Evolutionary conservation across 1,140 invertebrate species (phyloP).

Genomic region (Drosophila virilis): DNA sequence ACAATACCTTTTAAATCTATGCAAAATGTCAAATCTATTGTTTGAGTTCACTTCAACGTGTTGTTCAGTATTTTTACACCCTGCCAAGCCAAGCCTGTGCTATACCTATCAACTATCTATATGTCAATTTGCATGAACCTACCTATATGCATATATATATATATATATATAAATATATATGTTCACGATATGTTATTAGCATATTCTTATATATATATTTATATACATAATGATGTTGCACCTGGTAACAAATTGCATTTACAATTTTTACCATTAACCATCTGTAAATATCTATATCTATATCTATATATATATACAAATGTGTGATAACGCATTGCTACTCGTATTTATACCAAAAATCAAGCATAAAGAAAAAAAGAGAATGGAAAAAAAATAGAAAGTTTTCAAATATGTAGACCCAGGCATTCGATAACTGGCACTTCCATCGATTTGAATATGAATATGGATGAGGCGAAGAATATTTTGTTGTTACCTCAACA

Average conservation of each 20-base stretch:
- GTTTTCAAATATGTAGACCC: slow-evolving; percentile 9
- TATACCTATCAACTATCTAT: slow-evolving; percentile 15
- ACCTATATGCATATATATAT: not conserved
- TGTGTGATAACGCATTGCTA: slow-evolving; percentile 39
- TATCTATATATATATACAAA: slow-evolving; percentile 17
- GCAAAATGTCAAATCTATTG: slow-evolving; percentile 24
- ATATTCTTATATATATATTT: not conserved
- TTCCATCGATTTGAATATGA: slow-evolving; percentile 6
- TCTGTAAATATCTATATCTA: slow-evolving; percentile 31
- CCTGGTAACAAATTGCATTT: slow-evolving; percentile 40
- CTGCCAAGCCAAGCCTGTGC: slow-evolving; percentile 1
- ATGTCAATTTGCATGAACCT: slow-evolving; percentile 33
- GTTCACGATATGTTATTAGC: not conserved
- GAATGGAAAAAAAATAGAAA: slow-evolving; percentile 16
- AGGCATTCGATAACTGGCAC: slow-evolving; percentile 7
- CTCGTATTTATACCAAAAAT: slow-evolving; percentile 24
- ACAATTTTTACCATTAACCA: slow-evolving; percentile 22
- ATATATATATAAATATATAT: not conserved
- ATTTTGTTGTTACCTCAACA: slow-evolving; percentile 22
- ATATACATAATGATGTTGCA: slow-evolving; percentile 26
- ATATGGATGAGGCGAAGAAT: not conserved
- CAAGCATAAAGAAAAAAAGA: slow-evolving; percentile 5
- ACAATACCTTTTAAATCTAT: slow-evolving; percentile 12
- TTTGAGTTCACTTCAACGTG: slow-evolving; percentile 18
- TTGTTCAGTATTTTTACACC: slow-evolving; percentile 2